Percentiles rank a stretch among this genome's conserved stretches.
These are phyloP conservation scores for Perca fluviatilis DNA, from an alignment of 2,113 vertebrate genomes.

Conservation along the genomic window DNA sequence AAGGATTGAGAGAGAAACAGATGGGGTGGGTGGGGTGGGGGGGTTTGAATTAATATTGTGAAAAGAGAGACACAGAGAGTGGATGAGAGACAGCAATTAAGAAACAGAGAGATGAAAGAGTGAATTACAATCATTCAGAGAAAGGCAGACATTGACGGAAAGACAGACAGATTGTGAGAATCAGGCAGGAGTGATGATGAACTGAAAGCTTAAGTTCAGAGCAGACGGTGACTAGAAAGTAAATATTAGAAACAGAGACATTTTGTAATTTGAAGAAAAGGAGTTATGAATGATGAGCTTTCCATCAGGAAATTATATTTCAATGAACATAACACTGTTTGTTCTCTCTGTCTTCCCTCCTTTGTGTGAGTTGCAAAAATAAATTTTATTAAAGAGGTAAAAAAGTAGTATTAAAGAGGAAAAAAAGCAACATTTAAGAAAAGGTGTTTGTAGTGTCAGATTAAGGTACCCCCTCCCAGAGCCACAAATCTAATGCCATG, in stretches of 20 bases:
- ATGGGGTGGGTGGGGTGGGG: constrained; percentile 36
- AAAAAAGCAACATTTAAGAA: not conserved
- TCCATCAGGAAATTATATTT: constrained; percentile 27
- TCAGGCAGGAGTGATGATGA: constrained; percentile 34
- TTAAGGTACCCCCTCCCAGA: not conserved
- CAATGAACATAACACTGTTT: not conserved
- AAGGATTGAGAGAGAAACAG: constrained; percentile 70
- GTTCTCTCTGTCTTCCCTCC: not conserved
- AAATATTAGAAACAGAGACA: too few species aligned
- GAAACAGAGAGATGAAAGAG: constrained; percentile 47
- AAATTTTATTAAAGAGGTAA: not conserved
- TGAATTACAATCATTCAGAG: constrained; percentile 52
- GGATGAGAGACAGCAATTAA: constrained; percentile 56
- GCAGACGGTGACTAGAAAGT: not conserved
- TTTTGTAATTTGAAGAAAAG: constrained; percentile 17
- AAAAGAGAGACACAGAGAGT: constrained; percentile 47
- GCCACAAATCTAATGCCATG: not conserved
- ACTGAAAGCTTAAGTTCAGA: constrained; percentile 20
- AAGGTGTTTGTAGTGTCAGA: not conserved
- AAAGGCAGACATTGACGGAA: constrained; percentile 23
- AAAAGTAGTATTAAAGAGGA: not conserved
- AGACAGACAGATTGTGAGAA: constrained; percentile 30
- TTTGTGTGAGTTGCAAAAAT: not conserved
- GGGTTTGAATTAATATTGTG: constrained; percentile 67
- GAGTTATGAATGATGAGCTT: constrained; percentile 24